Conservation (phyloP, 2,797 vertebrate species). For the Rhynchonycteris naso region DNA sequence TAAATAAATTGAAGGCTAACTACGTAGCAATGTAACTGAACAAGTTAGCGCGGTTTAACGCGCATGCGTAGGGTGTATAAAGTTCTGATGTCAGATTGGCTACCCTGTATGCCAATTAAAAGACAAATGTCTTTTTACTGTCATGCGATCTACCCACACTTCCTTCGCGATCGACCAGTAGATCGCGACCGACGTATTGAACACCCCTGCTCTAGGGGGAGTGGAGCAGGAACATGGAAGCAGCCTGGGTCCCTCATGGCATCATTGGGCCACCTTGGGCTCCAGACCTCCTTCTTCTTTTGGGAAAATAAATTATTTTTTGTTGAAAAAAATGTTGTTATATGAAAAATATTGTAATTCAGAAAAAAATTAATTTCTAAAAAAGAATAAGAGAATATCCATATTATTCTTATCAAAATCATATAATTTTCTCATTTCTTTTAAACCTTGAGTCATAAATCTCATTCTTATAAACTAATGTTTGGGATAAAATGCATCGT, state of each 20-base stretch:
- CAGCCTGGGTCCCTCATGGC: neutral
- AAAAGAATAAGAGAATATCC: neutral
- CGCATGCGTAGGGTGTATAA: no score
- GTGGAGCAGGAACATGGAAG: neutral
- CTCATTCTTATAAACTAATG: neutral
- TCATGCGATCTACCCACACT: no score
- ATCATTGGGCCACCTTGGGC: neutral
- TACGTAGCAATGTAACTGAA: no score
- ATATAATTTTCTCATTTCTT: slow-evolving; percentile 37
- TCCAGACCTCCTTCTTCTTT: neutral
- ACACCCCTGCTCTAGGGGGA: neutral
- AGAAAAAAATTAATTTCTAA: neutral
- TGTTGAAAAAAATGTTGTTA: neutral
- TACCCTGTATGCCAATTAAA: no score
- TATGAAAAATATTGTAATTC: neutral
- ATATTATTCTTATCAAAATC: slow-evolving; percentile 20
- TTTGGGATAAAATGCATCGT: neutral
- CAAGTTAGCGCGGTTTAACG: no score
- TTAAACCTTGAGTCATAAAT: neutral
- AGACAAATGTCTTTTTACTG: no score
- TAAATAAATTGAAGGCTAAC: no score
- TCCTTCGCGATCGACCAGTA: no score
- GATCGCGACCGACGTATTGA: no score
- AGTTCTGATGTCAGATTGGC: no score
- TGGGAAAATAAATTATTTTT: neutral